Evolutionary conservation across 2,113 vertebrate genomes (phyloP).

Genomic region (Muntiacus reevesi): DNA sequence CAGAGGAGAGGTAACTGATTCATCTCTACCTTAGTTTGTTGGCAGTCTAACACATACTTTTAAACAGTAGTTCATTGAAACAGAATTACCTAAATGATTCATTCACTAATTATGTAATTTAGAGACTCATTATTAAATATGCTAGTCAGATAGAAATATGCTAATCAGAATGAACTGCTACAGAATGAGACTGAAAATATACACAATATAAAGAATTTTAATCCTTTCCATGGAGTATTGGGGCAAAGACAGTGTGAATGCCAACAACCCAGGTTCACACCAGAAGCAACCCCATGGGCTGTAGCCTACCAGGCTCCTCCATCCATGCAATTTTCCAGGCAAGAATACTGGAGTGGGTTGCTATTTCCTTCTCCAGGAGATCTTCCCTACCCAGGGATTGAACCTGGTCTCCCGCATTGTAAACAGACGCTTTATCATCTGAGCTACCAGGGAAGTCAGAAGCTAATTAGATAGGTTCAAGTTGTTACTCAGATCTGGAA

Average conservation of each 20-base stretch:
- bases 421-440: background rate
- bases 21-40: background rate
- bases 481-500: background rate
- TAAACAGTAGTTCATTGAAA: background rate
- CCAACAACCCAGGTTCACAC: background rate
- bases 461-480: background rate
- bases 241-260: background rate
- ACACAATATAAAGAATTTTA: background rate
- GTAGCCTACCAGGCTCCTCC: background rate
- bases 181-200: background rate
- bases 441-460: background rate
- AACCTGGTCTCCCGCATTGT: rapidly evolving
- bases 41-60: background rate
- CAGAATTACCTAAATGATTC: background rate
- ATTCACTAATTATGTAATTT: background rate
- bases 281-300: background rate
- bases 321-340: background rate
- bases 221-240: background rate
- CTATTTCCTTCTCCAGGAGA: background rate
- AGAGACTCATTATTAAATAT: background rate
- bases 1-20: slow-evolving; percentile 85
- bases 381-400: background rate
- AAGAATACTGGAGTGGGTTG: background rate
- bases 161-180: background rate
- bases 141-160: background rate